A percentile compares a stretch with the other conserved stretches of the same genome.
These are phyloP conservation scores for Pontoporia blainvillei DNA, from an alignment of 2,113 vertebrate genomes.

Conservation along the genomic window DNA sequence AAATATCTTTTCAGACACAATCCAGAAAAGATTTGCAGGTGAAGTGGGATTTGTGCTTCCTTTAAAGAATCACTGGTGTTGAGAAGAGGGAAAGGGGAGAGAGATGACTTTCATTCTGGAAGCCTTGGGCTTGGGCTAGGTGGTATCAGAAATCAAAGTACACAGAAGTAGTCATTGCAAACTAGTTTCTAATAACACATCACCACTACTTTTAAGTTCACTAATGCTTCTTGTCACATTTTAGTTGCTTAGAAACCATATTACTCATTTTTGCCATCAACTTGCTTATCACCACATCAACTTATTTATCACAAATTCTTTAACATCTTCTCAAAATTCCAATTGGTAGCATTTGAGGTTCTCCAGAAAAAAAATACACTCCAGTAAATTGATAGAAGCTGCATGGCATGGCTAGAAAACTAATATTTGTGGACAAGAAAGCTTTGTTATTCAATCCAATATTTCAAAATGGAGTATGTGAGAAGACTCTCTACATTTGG, in stretches of 20 bases:
- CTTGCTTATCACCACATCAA: background rate
- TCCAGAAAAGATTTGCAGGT: background rate
- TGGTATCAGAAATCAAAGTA: background rate
- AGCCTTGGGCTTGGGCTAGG: background rate
- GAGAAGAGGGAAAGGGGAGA: background rate
- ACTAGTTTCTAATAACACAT: background rate
- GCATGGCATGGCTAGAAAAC: background rate
- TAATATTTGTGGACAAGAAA: background rate
- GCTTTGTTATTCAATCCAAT: background rate
- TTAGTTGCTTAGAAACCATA: background rate
- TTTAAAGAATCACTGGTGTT: background rate
- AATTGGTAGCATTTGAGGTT: background rate
- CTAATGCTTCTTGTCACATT: background rate
- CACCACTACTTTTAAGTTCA: background rate
- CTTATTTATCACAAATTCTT: background rate
- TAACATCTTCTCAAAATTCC: background rate
- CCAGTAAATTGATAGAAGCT: background rate
- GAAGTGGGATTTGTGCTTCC: background rate
- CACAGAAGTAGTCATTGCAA: background rate
- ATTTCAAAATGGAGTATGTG: background rate
- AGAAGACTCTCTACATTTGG: background rate
- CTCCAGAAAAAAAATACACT: background rate
- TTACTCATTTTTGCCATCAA: background rate
- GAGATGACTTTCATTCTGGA: background rate
- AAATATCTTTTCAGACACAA: background rate